Conservation (phyloP, 2,113 vertebrate species). For the Actenoides lindsayi region DNA sequence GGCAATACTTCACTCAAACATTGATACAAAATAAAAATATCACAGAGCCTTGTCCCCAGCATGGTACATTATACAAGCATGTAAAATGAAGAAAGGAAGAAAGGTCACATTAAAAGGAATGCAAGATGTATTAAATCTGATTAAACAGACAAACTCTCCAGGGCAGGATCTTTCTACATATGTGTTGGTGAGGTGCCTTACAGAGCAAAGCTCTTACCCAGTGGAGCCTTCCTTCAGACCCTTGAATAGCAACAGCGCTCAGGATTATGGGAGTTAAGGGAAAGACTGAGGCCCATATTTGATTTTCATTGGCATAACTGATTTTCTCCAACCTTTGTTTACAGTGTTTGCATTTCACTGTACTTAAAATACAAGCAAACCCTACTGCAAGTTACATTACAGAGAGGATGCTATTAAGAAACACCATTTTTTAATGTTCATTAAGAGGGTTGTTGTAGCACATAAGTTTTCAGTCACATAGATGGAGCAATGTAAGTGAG, state of each 20-base stretch:
- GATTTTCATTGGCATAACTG: neutral
- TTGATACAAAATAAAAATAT: slow-evolving; percentile 42
- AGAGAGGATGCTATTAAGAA: neutral
- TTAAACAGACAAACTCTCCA: slow-evolving; percentile 5
- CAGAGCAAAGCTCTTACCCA: neutral
- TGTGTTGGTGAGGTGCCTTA: fast-evolving
- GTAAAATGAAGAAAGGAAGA: slow-evolving; percentile 17
- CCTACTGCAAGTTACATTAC: neutral
- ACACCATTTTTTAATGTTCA: neutral
- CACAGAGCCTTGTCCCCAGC: neutral
- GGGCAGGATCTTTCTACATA: neutral
- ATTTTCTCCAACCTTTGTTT: slow-evolving; percentile 11
- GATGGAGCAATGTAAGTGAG: neutral
- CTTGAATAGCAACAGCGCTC: neutral
- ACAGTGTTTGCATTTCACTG: neutral
- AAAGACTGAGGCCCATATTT: neutral
- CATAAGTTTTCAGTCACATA: neutral
- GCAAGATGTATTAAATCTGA: neutral
- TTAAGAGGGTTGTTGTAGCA: neutral
- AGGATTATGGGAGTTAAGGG: neutral
- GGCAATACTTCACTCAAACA: neutral
- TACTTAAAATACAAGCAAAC: neutral
- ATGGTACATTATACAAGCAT: neutral
- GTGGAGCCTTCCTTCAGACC: neutral
- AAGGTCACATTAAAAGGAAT: slow-evolving; percentile 3